A percentile compares a stretch with the other conserved stretches of the same genome.
These are phyloP conservation scores for Iguana delicatissima DNA, from an alignment of 2,797 vertebrate species.

Conservation along the genomic window DNA sequence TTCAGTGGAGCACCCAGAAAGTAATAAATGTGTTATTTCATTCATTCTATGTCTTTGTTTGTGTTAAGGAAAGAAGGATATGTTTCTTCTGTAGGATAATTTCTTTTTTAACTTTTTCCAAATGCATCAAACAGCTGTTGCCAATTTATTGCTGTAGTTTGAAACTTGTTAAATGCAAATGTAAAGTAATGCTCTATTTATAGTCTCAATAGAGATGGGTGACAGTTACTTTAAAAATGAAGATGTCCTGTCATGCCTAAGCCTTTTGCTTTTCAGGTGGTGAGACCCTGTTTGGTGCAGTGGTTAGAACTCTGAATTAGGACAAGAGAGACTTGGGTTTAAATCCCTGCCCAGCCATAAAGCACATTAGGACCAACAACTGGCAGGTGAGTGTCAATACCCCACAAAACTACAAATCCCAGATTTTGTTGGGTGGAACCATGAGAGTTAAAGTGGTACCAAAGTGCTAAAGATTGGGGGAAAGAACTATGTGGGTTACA, in stretches of 20 bases:
- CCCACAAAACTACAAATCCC: too few species aligned
- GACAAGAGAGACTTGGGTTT: neutral
- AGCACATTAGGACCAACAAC: neutral
- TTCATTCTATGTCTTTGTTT: slow-evolving; percentile 64
- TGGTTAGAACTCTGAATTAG: neutral
- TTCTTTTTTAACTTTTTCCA: slow-evolving; percentile 73
- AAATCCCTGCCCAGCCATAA: neutral
- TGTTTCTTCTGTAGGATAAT: slow-evolving; percentile 70
- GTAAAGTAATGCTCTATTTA: slow-evolving; percentile 62
- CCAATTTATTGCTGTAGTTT: slow-evolving; percentile 67
- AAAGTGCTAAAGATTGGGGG: neutral
- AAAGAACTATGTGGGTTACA: neutral
- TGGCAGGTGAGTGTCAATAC: too few species aligned
- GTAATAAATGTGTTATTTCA: slow-evolving; percentile 59
- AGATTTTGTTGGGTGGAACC: too few species aligned
- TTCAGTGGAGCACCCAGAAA: slow-evolving; percentile 55
- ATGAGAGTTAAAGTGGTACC: too few species aligned
- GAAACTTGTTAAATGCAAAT: slow-evolving; percentile 71
- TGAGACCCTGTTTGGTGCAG: neutral
- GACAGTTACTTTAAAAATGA: slow-evolving; percentile 51
- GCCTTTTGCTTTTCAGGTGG: slow-evolving; percentile 51
- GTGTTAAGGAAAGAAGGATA: slow-evolving; percentile 61
- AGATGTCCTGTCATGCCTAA: slow-evolving; percentile 53
- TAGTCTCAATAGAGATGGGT: slow-evolving; percentile 51
- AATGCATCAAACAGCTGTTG: slow-evolving; percentile 72